Conservation (phyloP, 2,113 vertebrate species). For the Conger conger region DNA sequence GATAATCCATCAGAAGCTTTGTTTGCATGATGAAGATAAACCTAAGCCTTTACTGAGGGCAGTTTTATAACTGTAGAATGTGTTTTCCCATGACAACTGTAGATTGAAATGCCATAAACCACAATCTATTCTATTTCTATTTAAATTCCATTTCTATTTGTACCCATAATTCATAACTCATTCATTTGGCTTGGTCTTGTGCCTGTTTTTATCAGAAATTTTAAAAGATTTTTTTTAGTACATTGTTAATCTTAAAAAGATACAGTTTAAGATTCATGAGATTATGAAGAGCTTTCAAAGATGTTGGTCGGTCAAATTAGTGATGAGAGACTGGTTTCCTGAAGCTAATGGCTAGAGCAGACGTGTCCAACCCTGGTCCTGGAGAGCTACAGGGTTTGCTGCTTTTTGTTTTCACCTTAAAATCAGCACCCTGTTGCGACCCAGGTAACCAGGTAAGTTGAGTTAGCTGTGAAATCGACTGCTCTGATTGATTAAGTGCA, state of each 20-base stretch:
- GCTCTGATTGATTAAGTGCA: too few relatives aligned
- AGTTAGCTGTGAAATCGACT: too few relatives aligned
- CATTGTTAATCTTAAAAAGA: background rate
- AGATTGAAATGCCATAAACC: conserved; percentile 1
- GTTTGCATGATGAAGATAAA: conserved; percentile 13
- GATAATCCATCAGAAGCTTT: background rate
- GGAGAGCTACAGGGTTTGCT: too few relatives aligned
- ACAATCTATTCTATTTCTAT: background rate
- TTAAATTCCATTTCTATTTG: background rate
- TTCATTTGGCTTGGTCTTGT: background rate
- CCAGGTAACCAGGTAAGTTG: too few relatives aligned
- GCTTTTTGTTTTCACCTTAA: too few relatives aligned
- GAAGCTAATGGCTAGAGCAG: too few relatives aligned
- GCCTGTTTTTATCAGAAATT: background rate
- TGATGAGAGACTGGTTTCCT: too few relatives aligned
- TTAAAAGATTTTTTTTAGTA: background rate
- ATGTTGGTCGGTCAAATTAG: too few relatives aligned
- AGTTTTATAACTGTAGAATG: background rate
- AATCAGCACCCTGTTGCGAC: too few relatives aligned
- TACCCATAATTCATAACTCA: background rate
- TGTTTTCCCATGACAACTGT: background rate
- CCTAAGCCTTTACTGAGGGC: background rate
- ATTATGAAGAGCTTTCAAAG: too few relatives aligned
- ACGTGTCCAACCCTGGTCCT: too few relatives aligned
- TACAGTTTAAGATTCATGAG: background rate